A percentile compares a stretch with the other conserved stretches of the same genome.
phyloP scores from a whole-genome alignment of 2,888 invertebrate species.

The Diogma glabrata region DNA sequence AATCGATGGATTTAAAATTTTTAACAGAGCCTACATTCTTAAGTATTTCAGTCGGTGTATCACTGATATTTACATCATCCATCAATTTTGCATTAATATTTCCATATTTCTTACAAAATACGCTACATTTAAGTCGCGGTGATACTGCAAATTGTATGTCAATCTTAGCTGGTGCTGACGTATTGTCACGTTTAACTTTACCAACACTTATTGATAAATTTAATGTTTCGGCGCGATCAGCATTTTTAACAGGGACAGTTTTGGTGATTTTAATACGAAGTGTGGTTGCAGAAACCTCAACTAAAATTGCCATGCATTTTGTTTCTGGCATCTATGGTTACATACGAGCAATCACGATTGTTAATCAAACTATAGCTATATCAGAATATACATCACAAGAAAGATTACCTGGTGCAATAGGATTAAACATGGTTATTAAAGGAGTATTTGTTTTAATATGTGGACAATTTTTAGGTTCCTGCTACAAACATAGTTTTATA shows the following conservation, averaged over 20 bases:
- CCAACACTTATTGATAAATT: constrained; percentile 51
- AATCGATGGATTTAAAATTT: constrained; percentile 50
- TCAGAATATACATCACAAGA: constrained; percentile 50
- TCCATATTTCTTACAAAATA: constrained; percentile 50
- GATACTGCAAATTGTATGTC: constrained; percentile 59
- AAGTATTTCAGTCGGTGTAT: constrained; percentile 54
- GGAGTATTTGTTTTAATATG: constrained; percentile 53
- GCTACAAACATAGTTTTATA: constrained; percentile 4
- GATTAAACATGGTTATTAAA: constrained; percentile 60
- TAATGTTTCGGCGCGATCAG: constrained; percentile 47
- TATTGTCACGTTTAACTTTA: constrained; percentile 49
- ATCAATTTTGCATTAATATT: constrained; percentile 59
- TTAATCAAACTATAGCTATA: constrained; percentile 57
- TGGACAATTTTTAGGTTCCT: constrained; percentile 45
- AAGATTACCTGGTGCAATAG: constrained; percentile 54
- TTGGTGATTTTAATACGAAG: constrained; percentile 46
- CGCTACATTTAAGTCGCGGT: constrained; percentile 34
- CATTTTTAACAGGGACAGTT: constrained; percentile 48
- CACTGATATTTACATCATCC: constrained; percentile 53
- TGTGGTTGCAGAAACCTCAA: constrained; percentile 50
- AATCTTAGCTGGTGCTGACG: constrained; percentile 54
- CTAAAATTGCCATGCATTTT: constrained; percentile 39
- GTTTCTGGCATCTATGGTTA: constrained; percentile 54
- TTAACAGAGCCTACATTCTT: constrained; percentile 50
- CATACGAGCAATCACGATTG: constrained; percentile 59